Percentiles rank a stretch among this genome's conserved stretches.
These are phyloP conservation scores for Zoanthus sansibaricus DNA, from an alignment of 92 coral and sea anemone species.

Conservation along the genomic window DNA sequence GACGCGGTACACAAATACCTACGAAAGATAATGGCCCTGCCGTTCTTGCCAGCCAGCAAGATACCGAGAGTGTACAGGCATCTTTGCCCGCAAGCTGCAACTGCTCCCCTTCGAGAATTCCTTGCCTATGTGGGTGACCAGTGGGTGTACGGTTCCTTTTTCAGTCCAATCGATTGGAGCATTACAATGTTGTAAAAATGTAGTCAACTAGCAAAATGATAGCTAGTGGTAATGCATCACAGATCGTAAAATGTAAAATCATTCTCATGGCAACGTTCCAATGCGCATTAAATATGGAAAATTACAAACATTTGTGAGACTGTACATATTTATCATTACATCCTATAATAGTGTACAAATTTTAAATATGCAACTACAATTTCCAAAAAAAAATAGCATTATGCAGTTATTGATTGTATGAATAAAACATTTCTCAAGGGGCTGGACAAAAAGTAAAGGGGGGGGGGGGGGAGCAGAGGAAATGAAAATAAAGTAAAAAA, in stretches of 20 bases:
- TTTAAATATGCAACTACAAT: neutral
- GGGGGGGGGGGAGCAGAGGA: neutral
- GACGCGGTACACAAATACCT: too few relatives aligned
- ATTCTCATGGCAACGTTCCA: neutral
- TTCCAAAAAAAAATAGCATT: neutral
- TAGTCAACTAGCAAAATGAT: neutral
- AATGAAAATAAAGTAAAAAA: neutral
- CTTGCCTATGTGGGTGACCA: too few relatives aligned
- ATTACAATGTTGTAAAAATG: neutral
- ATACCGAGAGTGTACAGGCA: too few relatives aligned
- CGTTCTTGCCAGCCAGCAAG: too few relatives aligned
- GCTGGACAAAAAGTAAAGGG: neutral
- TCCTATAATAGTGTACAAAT: neutral
- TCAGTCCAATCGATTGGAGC: too few relatives aligned
- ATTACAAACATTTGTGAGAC: neutral
- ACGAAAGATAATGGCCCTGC: too few relatives aligned
- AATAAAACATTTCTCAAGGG: neutral
- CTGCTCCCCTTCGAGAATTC: too few relatives aligned
- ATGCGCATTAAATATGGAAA: neutral
- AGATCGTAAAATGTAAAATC: neutral
- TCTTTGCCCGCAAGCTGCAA: too few relatives aligned
- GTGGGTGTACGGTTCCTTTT: too few relatives aligned
- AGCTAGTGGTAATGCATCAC: neutral
- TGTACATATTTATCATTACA: neutral
- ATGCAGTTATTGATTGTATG: neutral